phyloP scores from a whole-genome alignment of 2,797 vertebrate genomes.

The Tadarida brasiliensis region DNA sequence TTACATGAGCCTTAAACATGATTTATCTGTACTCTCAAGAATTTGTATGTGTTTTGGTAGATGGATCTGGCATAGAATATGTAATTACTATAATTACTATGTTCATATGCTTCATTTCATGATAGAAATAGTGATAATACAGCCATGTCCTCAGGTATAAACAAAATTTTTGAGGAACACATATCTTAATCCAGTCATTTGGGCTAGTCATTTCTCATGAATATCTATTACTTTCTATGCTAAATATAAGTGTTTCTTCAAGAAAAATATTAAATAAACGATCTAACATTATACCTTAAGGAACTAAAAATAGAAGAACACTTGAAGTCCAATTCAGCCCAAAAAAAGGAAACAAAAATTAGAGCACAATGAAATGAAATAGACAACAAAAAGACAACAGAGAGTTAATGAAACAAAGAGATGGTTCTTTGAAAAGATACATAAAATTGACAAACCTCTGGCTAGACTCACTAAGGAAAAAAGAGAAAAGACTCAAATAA shows the following conservation, averaged over 20 bases:
- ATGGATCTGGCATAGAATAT: neutral
- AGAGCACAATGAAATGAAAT: neutral
- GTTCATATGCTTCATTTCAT: neutral
- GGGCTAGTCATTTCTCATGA: neutral
- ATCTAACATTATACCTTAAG: neutral
- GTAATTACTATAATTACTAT: neutral
- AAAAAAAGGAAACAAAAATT: neutral
- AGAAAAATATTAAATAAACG: neutral
- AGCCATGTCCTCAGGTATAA: slow-evolving; percentile 9
- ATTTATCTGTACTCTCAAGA: neutral
- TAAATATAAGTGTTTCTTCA: neutral
- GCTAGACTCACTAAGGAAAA: neutral
- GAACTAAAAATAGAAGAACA: neutral
- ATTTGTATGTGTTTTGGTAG: neutral
- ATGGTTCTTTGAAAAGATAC: neutral
- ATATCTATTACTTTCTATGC: neutral
- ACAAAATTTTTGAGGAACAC: neutral
- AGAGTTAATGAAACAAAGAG: neutral
- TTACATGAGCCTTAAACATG: neutral
- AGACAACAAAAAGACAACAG: neutral
- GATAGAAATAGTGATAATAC: neutral
- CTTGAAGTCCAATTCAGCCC: neutral
- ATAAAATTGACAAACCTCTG: neutral
- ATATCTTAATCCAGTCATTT: neutral
- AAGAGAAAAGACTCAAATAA: neutral